phyloP scores from a whole-genome alignment of 2,113 vertebrate genomes.

The Martes martes region DNA sequence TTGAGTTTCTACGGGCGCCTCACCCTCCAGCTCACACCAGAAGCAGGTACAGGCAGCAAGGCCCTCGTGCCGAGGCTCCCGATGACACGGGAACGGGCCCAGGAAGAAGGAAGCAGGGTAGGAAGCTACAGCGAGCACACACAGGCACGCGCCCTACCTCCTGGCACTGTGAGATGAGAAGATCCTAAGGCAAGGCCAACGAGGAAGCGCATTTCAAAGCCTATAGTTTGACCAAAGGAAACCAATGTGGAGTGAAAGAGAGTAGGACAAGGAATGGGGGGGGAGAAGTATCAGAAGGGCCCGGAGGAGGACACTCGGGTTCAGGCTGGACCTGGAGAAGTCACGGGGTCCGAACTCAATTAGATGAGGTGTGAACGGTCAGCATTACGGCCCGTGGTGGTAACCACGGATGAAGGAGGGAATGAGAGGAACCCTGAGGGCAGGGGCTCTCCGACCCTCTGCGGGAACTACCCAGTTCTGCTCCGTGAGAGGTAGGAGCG shows the following conservation, averaged over 20 bases:
- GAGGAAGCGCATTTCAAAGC: not conserved
- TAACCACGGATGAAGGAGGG: not conserved
- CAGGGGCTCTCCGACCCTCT: not conserved
- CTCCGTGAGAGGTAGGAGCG: accelerated
- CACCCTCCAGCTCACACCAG: not conserved
- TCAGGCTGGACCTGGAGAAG: not conserved
- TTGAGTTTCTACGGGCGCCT: not conserved
- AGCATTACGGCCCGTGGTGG: not conserved
- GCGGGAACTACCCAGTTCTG: not conserved
- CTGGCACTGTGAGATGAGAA: not conserved
- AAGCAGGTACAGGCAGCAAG: not conserved
- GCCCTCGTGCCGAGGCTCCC: not conserved
- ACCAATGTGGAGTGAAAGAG: not conserved
- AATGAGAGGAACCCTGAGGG: not conserved
- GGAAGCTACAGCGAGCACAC: not conserved
- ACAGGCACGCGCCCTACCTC: not conserved
- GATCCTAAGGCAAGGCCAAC: not conserved
- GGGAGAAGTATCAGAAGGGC: not conserved
- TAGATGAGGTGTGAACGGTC: not conserved
- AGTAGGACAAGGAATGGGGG: not conserved
- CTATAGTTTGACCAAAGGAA: not conserved
- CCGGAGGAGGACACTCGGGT: not conserved
- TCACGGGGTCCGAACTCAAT: not conserved
- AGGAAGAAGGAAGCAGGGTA: not conserved
- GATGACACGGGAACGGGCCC: not conserved